Percentiles rank a stretch among this genome's conserved stretches.
Evolutionary conservation across 2,797 vertebrate species (phyloP).

Genomic region (Pipistrellus kuhlii): DNA sequence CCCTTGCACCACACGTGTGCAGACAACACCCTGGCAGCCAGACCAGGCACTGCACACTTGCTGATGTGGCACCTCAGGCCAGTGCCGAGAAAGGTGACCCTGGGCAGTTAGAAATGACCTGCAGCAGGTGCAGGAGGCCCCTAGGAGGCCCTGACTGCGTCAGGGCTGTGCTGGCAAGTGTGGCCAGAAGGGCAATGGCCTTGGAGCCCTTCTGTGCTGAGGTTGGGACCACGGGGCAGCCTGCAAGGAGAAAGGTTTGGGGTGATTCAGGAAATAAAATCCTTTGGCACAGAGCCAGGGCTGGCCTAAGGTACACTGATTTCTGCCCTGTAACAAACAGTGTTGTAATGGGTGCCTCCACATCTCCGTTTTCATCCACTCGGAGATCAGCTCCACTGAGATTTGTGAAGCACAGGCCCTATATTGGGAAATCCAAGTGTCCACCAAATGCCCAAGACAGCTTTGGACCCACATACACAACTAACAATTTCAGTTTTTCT

Average conservation of each 20-base stretch:
- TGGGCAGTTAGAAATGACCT: background rate
- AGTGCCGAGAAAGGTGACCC: background rate
- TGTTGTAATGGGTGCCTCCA: background rate
- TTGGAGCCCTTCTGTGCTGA: background rate
- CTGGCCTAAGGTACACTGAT: background rate
- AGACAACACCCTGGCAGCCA: conserved; percentile 47
- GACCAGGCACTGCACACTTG: background rate
- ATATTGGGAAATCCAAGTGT: background rate
- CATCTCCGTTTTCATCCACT: background rate
- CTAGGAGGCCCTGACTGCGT: background rate
- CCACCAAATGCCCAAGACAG: background rate
- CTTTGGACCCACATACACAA: background rate
- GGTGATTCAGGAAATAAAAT: conserved; percentile 53
- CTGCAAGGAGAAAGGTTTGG: background rate
- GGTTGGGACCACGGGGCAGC: background rate
- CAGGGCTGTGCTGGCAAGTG: background rate
- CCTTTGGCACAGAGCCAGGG: conserved; percentile 21
- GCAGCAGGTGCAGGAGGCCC: background rate
- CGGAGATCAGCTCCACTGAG: background rate
- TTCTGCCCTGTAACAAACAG: background rate
- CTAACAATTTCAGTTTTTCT: background rate
- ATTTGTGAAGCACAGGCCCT: background rate
- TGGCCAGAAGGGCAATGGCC: background rate
- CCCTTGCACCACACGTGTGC: background rate
- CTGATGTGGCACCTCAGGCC: background rate